Evolutionary conservation across 2,113 vertebrate genomes (phyloP), one percentile per base, ranked within the genome.

Genomic region (Typhlomys cinereus): DNA sequence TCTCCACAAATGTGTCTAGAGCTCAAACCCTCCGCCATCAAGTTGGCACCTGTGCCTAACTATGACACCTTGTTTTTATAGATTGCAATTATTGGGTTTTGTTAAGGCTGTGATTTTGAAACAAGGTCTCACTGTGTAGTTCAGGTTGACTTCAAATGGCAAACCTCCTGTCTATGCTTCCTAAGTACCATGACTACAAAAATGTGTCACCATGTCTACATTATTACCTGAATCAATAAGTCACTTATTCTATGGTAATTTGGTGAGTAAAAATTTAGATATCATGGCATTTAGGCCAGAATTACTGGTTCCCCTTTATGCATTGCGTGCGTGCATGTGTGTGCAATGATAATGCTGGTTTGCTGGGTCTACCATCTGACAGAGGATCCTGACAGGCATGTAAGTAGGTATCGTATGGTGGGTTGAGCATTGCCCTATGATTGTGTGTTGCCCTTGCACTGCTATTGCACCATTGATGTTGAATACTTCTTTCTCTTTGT

Each of bases 221-320:
- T 69, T 59, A 57, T 80, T 92, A 8, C 11, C 44, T 96, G 80
- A 88, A 76, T 92, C 66, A 94, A 36, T 1, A 86, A 83, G 62
- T 93, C 79, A 25, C 12, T 82, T n/a, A 78, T 71, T 91, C 2
- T 54, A 29, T 86, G 67, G 9, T 75, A 73, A 59, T 59, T 89
- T 31, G 83, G 15, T 39, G 44, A 66, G 15, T 73, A 27, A 78
- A 81, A 57, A 39, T 15, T 88, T 88, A 85, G 85, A 62, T 84
- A 66, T 61, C 21, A 73, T 41, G 61, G n/a, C 36, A 71, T 75
- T 54, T 4, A 71, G 52, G 46, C 8, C 4, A 41, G 62, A 50
- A 69, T 80, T 89, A 57, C 64, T 75, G 23, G 23, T 34, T 66
- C n/a, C 0, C 57, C 64, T 87, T 92, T 50, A 29, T 52, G 21